A percentile compares a stretch with the other conserved stretches of the same genome.
phyloP scores from a whole-genome alignment of 2,888 invertebrate genomes.

The Apomyelois bistriatella region DNA sequence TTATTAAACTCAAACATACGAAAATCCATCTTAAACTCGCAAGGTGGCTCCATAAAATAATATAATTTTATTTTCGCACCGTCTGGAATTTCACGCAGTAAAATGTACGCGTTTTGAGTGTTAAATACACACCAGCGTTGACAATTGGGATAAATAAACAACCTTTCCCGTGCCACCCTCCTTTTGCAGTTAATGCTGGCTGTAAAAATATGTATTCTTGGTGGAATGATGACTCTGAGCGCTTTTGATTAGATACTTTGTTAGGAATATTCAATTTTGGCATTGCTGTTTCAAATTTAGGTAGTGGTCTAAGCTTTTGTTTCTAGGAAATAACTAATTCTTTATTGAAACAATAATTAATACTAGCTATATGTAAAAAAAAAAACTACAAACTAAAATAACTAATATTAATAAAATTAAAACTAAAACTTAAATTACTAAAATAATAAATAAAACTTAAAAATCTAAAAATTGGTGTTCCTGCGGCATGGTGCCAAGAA shows the following conservation, averaged over 20 bases:
- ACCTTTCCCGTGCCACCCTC: background rate
- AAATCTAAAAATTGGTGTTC: no score
- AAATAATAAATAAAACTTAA: no score
- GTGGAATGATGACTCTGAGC: background rate
- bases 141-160: slow-evolving; percentile 13
- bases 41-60: slow-evolving; percentile 4
- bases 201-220: slow-evolving; percentile 6
- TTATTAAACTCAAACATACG: background rate
- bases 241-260: background rate
- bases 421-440: no score
- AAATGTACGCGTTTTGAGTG: slow-evolving; percentile 2
- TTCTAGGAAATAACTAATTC: no score
- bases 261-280: no score
- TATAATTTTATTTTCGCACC: background rate
- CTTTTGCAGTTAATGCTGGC: background rate
- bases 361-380: no score
- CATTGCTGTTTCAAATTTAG: no score
- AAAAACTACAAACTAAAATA: no score
- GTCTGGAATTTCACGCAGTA: slow-evolving; percentile 7
- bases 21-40: slow-evolving; percentile 1
- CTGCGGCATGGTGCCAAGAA: no score
- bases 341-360: no score
- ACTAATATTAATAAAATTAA: no score
- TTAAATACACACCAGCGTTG: slow-evolving; percentile 12
- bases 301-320: no score